Percentiles rank a stretch among this genome's conserved stretches.
These are phyloP conservation scores for Protodeltote pygarga DNA, from an alignment of 2,888 invertebrate species.

Conservation along the genomic window DNA sequence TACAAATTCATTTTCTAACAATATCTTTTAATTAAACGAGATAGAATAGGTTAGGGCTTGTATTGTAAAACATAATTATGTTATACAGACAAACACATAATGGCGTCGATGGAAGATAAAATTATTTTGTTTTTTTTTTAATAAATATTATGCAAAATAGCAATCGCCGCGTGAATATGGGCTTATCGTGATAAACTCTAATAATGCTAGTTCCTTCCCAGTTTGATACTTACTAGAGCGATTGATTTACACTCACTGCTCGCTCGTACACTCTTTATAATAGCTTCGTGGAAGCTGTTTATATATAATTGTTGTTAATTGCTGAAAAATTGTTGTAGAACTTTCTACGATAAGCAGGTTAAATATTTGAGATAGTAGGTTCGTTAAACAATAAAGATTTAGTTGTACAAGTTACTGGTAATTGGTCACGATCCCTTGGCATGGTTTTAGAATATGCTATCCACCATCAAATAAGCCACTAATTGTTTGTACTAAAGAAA, in stretches of 20 bases:
- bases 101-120: neutral
- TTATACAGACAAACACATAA: too few relatives aligned
- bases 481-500: neutral
- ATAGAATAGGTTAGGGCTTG: too few relatives aligned
- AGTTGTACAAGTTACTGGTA: too few relatives aligned
- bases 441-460: too few relatives aligned
- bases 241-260: conserved; percentile 54
- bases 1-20: neutral
- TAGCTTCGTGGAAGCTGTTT: conserved; percentile 34
- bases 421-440: too few relatives aligned
- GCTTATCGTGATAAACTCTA: conserved; percentile 39
- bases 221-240: conserved; percentile 55
- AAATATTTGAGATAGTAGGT: neutral
- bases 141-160: conserved; percentile 30
- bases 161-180: conserved; percentile 13
- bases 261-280: conserved; percentile 48
- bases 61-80: too few relatives aligned
- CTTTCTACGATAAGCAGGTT: conserved; percentile 4
- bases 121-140: conserved; percentile 2
- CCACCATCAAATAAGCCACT: neutral
- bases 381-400: too few relatives aligned
- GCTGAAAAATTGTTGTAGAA: conserved; percentile 12
- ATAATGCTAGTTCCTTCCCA: conserved; percentile 41
- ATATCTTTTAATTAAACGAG: neutral
- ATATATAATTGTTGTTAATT: conserved; percentile 32